A percentile compares a stretch with the other conserved stretches of the same genome.
phyloP scores from a whole-genome alignment of 2,797 vertebrate species.

The Acrocephalus scirpaceus region DNA sequence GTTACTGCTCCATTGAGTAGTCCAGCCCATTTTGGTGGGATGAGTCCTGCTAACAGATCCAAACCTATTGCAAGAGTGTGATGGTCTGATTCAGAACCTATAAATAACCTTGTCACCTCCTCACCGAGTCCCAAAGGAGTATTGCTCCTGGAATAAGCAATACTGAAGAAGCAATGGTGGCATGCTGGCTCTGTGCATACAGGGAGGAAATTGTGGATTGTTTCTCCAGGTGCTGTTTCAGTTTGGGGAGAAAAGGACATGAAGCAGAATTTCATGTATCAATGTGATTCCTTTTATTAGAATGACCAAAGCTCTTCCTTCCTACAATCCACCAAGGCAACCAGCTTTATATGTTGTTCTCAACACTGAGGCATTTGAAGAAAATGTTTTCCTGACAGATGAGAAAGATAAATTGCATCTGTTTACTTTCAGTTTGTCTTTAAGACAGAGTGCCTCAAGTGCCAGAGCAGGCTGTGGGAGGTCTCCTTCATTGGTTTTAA shows the following conservation, averaged over 20 bases:
- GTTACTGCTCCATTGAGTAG: background rate
- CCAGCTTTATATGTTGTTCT: background rate
- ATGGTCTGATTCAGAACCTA: background rate
- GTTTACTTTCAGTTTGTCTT: background rate
- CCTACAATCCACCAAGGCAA: background rate
- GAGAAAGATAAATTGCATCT: background rate
- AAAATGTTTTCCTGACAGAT: background rate
- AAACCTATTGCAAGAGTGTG: background rate
- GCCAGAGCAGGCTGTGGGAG: background rate
- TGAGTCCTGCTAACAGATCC: background rate
- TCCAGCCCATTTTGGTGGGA: background rate
- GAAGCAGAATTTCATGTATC: background rate
- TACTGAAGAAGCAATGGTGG: no score
- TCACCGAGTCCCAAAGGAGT: background rate
- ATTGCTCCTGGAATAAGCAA: background rate
- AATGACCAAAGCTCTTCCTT: background rate
- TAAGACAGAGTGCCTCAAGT: background rate
- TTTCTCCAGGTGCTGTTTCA: background rate
- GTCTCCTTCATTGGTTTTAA: background rate
- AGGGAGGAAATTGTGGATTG: background rate
- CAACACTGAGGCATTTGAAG: background rate
- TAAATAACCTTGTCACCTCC: background rate
- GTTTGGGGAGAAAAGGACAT: background rate
- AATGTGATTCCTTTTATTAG: fast-evolving
- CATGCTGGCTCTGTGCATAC: background rate